Percentiles rank a stretch among this genome's conserved stretches.
phyloP scores from a whole-genome alignment of 2,797 vertebrate species.

The Fundulus diaphanus region DNA sequence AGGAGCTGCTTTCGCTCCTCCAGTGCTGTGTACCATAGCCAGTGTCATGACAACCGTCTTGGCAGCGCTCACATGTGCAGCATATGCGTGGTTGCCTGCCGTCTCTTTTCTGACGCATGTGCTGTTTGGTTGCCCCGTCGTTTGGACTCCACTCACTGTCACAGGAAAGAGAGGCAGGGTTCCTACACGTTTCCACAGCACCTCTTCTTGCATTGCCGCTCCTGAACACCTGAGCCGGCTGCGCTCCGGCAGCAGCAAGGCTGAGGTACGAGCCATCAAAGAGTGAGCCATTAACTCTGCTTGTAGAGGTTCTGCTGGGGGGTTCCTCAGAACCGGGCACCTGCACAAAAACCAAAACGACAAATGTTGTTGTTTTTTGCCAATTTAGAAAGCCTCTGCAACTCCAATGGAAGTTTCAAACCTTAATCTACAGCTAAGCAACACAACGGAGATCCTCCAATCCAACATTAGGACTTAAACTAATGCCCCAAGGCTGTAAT shows the following conservation, averaged over 20 bases:
- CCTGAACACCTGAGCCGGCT: slow-evolving; percentile 35
- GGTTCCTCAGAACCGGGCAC: slow-evolving; percentile 61
- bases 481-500: slow-evolving; percentile 48
- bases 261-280: slow-evolving; percentile 84
- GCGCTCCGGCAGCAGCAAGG: slow-evolving; percentile 40
- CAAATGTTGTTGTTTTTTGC: slow-evolving; percentile 50
- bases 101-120: slow-evolving; percentile 37
- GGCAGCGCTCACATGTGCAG: slow-evolving; percentile 32
- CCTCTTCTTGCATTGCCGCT: slow-evolving; percentile 36
- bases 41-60: slow-evolving; percentile 26
- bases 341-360: slow-evolving; percentile 68
- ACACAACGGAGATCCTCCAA: slow-evolving; percentile 47
- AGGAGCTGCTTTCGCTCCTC: slow-evolving; percentile 11
- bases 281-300: slow-evolving; percentile 60
- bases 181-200: slow-evolving; percentile 17
- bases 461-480: slow-evolving; percentile 48
- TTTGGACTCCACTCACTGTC: slow-evolving; percentile 35
- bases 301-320: slow-evolving; percentile 49
- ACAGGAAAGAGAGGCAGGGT: slow-evolving; percentile 34
- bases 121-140: slow-evolving; percentile 23
- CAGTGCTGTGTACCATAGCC: slow-evolving; percentile 30
- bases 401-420: slow-evolving; percentile 42
- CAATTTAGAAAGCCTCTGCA: slow-evolving; percentile 49
- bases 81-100: slow-evolving; percentile 17
- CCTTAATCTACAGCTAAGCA: slow-evolving; percentile 45